Conservation (phyloP, 1,140 invertebrate species). For the Heliconius himera region DNA sequence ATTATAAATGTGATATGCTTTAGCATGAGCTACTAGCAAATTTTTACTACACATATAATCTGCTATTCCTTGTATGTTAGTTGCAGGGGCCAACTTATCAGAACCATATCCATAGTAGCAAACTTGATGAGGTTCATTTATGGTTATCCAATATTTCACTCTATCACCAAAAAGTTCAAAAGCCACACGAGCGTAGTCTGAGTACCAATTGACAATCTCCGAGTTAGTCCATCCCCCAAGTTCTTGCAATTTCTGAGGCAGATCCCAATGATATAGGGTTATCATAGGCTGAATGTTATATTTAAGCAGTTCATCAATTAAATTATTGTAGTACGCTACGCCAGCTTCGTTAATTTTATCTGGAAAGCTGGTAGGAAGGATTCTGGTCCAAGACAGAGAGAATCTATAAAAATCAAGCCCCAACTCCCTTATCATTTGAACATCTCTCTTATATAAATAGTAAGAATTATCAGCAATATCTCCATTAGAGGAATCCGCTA, state of each 20-base stretch:
- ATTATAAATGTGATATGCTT: constrained; percentile 83
- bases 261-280: constrained; percentile 86
- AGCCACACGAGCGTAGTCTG: constrained; percentile 83
- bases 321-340: constrained; percentile 84
- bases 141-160: constrained; percentile 85
- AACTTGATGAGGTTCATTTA: constrained; percentile 85
- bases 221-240: constrained; percentile 85
- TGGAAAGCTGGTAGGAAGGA: constrained; percentile 83
- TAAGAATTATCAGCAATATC: constrained; percentile 66
- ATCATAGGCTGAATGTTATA: constrained; percentile 82
- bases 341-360: constrained; percentile 82
- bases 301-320: constrained; percentile 83
- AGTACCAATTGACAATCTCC: constrained; percentile 83
- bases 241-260: constrained; percentile 83
- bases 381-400: constrained; percentile 84
- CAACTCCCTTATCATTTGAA: constrained; percentile 78
- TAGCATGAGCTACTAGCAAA: constrained; percentile 56
- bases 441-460: constrained; percentile 73
- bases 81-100: constrained; percentile 72
- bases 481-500: constrained; percentile 80
- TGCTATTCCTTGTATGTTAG: constrained; percentile 74
- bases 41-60: constrained; percentile 76
- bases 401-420: constrained; percentile 83
- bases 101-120: constrained; percentile 82
- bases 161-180: constrained; percentile 84